A percentile compares a stretch with the other conserved stretches of the same genome.
Conservation (phyloP, 2,888 invertebrate species). For the Hetaerina titia region DNA sequence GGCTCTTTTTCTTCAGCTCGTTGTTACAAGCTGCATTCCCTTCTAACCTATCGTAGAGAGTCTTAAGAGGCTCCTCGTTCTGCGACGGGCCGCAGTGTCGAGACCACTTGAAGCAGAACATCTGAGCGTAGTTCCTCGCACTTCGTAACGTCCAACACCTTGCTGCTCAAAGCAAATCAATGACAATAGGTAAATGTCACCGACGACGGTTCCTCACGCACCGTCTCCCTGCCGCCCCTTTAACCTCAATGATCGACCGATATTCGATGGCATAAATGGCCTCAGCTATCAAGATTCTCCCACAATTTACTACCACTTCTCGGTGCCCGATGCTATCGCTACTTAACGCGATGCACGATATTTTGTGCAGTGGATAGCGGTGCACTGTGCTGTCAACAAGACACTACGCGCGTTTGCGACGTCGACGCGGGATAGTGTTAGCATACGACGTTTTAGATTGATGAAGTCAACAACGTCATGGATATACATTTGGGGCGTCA, state of each 20-base stretch:
- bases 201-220: not conserved
- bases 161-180: not conserved
- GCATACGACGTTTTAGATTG: not conserved
- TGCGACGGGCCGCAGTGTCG: not conserved
- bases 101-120: not conserved
- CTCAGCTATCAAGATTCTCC: not conserved
- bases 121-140: not conserved
- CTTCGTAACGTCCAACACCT: not conserved
- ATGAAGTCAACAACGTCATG: not conserved
- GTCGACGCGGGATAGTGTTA: not conserved
- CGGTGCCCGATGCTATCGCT: not conserved
- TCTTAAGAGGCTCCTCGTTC: too few relatives aligned
- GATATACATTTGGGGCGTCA: not conserved
- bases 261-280: not conserved
- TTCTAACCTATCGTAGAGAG: too few relatives aligned
- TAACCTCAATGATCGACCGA: not conserved
- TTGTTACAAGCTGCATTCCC: too few relatives aligned
- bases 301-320: slow-evolving; percentile 1
- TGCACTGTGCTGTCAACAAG: not conserved
- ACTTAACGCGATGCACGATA: not conserved
- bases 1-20: too few relatives aligned
- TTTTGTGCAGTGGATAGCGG: not conserved
- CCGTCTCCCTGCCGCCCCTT: not conserved
- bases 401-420: not conserved
- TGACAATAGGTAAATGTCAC: not conserved